A percentile compares a stretch with the other conserved stretches of the same genome.
phyloP scores from a whole-genome alignment of 2,113 vertebrate species.

The Genyomyrus donnyi region DNA sequence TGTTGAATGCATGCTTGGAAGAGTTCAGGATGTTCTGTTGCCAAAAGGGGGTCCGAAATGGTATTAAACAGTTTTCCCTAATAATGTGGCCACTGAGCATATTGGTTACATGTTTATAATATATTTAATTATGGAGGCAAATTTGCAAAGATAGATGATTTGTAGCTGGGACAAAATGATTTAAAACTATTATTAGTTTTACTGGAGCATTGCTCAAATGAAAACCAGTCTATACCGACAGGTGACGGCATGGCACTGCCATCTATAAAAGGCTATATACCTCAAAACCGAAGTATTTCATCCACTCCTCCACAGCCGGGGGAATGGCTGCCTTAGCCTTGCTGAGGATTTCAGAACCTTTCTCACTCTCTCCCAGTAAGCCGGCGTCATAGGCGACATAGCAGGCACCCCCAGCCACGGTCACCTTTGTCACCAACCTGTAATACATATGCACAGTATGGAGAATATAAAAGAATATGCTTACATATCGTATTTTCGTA shows the following conservation, averaged over 20 bases:
- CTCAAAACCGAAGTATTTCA: conserved; percentile 76
- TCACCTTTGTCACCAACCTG: conserved; percentile 78
- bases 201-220: background rate
- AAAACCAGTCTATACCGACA: background rate
- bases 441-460: background rate
- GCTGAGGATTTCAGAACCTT: conserved; percentile 68
- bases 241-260: background rate
- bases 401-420: conserved; percentile 77
- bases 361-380: conserved; percentile 66
- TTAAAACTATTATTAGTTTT: background rate
- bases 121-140: background rate
- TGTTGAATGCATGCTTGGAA: background rate
- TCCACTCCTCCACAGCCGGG: conserved; percentile 75
- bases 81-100: background rate
- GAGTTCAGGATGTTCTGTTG: background rate
- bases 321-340: conserved; percentile 70
- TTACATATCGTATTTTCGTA: background rate
- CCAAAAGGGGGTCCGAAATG: background rate
- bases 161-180: background rate
- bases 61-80: background rate
- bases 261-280: conserved; percentile 43
- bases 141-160: background rate
- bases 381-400: conserved; percentile 77
- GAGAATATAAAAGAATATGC: background rate
- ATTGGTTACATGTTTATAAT: background rate